Conservation (phyloP, 2,888 invertebrate genomes). For the Tanypteryx hageni region DNA sequence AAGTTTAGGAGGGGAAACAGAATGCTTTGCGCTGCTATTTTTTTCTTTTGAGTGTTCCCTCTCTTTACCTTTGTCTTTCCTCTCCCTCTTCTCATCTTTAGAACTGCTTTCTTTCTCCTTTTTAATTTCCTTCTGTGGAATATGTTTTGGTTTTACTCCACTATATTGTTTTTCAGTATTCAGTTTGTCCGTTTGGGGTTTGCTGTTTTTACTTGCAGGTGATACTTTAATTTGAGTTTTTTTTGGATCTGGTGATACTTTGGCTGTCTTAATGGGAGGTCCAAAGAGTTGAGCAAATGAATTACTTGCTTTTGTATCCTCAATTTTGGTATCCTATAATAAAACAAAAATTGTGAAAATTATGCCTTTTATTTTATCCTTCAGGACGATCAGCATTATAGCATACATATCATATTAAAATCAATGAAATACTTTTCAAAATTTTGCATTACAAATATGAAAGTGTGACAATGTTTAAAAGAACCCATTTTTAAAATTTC, state of each 20-base stretch:
- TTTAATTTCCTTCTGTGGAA: conserved; percentile 78
- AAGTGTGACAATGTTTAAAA: not conserved
- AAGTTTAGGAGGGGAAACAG: conserved; percentile 71
- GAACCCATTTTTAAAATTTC: not conserved
- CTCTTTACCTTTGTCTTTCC: conserved; percentile 74
- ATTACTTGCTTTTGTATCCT: conserved; percentile 73
- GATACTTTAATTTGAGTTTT: conserved; percentile 73
- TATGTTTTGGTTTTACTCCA: conserved; percentile 75
- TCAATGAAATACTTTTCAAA: no score
- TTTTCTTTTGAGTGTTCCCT: conserved; percentile 76
- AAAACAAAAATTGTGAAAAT: not conserved
- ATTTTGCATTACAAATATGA: no score
- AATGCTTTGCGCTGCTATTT: conserved; percentile 74
- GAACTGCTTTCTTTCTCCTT: conserved; percentile 72
- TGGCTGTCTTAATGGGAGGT: conserved; percentile 86
- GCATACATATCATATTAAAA: not conserved
- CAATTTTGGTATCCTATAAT: conserved; percentile 65
- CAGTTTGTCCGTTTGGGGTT: conserved; percentile 75
- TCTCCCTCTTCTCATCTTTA: conserved; percentile 75
- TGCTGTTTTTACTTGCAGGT: conserved; percentile 68
- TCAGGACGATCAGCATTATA: not conserved
- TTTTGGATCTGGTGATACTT: conserved; percentile 82
- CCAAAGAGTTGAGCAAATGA: conserved; percentile 91
- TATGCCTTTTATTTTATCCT: not conserved
- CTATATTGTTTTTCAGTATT: conserved; percentile 78